phyloP scores from a whole-genome alignment of 2,797 vertebrate genomes.

The Chloroceryle amazona region DNA sequence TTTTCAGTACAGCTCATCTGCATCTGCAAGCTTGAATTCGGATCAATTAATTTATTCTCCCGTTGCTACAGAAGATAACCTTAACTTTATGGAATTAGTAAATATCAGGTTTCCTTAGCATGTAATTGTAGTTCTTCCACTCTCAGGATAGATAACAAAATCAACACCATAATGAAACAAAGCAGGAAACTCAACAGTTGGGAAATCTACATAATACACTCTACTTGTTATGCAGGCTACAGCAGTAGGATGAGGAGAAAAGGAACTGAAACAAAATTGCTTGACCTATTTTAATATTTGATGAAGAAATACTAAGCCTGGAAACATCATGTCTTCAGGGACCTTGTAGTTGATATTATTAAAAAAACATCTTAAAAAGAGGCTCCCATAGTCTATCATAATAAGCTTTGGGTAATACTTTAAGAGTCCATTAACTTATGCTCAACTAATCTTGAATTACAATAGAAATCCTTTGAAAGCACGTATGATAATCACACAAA shows the following conservation, averaged over 20 bases:
- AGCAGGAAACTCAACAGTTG: slow-evolving; percentile 24
- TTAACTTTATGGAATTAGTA: slow-evolving; percentile 21
- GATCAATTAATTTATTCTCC: neutral
- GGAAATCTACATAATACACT: slow-evolving; percentile 26
- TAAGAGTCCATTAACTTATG: slow-evolving; percentile 70
- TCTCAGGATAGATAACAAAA: slow-evolving; percentile 6
- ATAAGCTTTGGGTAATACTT: slow-evolving; percentile 71
- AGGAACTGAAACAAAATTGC: slow-evolving; percentile 28
- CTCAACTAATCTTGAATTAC: slow-evolving; percentile 74
- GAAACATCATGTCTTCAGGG: slow-evolving; percentile 41
- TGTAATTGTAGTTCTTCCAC: neutral
- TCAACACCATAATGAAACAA: slow-evolving; percentile 21
- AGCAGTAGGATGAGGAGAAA: neutral
- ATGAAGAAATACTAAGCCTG: slow-evolving; percentile 42
- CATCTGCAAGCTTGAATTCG: neutral
- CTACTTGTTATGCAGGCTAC: neutral
- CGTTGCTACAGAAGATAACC: neutral
- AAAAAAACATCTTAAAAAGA: slow-evolving; percentile 53
- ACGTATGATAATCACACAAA: slow-evolving; percentile 52
- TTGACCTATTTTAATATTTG: slow-evolving; percentile 74
- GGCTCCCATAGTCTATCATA: slow-evolving; percentile 39
- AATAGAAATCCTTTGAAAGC: slow-evolving; percentile 65
- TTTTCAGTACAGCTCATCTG: neutral
- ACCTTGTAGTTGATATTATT: slow-evolving; percentile 41
- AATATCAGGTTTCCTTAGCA: neutral